These are phyloP conservation scores for Chinchilla lanigera DNA, from an alignment of 2,113 vertebrate species.

Conservation along the genomic window DNA sequence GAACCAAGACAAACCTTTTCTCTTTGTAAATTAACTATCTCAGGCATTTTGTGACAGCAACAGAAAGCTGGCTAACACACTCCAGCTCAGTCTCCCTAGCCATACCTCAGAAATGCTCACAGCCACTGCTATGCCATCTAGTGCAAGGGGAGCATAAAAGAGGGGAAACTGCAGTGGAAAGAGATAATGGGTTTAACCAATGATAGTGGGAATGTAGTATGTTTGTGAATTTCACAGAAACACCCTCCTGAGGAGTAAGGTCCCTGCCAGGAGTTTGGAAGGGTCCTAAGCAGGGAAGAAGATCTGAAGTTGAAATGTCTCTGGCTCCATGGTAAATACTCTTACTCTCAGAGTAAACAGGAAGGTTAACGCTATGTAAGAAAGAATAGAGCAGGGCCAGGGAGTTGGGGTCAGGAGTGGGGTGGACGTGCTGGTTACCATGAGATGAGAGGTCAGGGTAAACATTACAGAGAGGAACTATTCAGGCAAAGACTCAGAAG, in stretches of 20 bases:
- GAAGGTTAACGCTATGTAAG: neutral
- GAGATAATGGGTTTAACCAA: neutral
- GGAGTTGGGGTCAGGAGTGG: neutral
- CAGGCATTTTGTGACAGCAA: neutral
- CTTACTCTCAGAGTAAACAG: neutral
- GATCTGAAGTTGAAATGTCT: neutral
- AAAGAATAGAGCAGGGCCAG: neutral
- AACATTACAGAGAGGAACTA: neutral
- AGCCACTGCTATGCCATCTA: neutral
- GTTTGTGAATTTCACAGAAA: neutral
- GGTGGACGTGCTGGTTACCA: fast-evolving
- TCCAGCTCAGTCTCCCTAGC: neutral
- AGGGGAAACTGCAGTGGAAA: neutral
- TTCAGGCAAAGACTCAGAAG: neutral
- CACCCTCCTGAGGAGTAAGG: no score
- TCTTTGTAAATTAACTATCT: neutral
- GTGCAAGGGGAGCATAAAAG: neutral
- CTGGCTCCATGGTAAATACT: neutral
- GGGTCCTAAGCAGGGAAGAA: neutral
- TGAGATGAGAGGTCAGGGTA: neutral
- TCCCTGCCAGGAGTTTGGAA: neutral
- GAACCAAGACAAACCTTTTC: neutral
- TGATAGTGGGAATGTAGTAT: neutral
- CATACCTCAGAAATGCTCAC: neutral
- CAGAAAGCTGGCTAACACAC: neutral